Percentiles rank a stretch among this genome's conserved stretches.
These are phyloP conservation scores for Nyleta sp. DNA, from an alignment of 2,888 invertebrate species.

Conservation along the genomic window DNA sequence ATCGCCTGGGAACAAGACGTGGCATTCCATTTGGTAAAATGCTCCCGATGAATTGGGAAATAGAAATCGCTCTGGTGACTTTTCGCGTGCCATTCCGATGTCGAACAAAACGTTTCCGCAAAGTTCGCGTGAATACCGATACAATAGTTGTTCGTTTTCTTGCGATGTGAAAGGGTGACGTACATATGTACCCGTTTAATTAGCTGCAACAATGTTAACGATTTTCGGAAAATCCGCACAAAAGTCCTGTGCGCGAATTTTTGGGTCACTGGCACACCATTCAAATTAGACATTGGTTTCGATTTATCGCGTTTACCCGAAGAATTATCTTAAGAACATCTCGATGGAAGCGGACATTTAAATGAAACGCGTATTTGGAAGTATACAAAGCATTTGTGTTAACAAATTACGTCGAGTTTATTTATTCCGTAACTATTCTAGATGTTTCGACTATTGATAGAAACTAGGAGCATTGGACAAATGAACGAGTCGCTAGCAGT, in stretches of 20 bases:
- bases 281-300: conserved; percentile 14
- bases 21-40: conserved; percentile 49
- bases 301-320: conserved; percentile 11
- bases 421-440: too few species aligned
- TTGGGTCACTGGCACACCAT: conserved; percentile 33
- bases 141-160: conserved; percentile 42
- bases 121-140: conserved; percentile 51
- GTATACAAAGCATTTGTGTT: too few species aligned
- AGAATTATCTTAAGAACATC: background rate
- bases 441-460: too few species aligned
- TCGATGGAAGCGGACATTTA: conserved; percentile 4
- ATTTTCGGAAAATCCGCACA: conserved; percentile 31
- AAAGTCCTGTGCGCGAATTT: background rate
- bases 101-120: conserved; percentile 53
- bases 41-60: conserved; percentile 52
- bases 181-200: conserved; percentile 32
- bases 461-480: too few species aligned
- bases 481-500: too few species aligned
- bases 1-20: conserved; percentile 47
- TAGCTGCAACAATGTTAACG: conserved; percentile 35
- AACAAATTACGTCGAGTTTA: too few species aligned
- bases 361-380: background rate
- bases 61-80: conserved; percentile 51
- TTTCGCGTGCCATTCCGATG: conserved; percentile 54
- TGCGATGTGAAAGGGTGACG: conserved; percentile 39